A percentile compares a stretch with the other conserved stretches of the same genome.
phyloP scores from a whole-genome alignment of 2,797 vertebrate species.

The Sebastes hubbsi region DNA sequence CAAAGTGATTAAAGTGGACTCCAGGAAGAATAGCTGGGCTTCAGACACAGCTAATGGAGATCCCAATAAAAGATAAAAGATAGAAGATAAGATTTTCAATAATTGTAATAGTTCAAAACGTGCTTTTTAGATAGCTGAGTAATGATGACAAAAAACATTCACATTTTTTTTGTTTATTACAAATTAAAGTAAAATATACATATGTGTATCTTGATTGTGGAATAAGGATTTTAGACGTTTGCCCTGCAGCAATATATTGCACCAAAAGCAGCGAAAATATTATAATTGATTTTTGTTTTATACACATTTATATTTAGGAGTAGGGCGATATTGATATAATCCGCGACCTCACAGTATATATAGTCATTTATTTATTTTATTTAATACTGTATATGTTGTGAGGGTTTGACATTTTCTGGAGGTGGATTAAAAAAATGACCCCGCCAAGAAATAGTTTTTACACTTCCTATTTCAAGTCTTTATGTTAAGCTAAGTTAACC shows the following conservation, averaged over 20 bases:
- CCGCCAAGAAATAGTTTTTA: background rate
- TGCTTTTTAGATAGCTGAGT: background rate
- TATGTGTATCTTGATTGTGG: background rate
- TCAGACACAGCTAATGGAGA: no score
- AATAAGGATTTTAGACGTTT: background rate
- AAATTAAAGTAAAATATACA: slow-evolving; percentile 44
- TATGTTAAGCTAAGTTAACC: background rate
- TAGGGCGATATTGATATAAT: background rate
- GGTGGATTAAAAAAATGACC: no score
- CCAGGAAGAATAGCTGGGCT: no score
- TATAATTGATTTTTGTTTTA: background rate
- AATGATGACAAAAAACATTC: slow-evolving; percentile 29
- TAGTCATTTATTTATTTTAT: background rate
- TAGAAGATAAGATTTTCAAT: background rate
- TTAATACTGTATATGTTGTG: background rate
- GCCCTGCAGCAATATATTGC: background rate
- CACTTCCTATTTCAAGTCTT: background rate
- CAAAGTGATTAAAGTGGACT: no score
- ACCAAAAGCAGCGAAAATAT: slow-evolving; percentile 22
- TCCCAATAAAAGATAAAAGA: no score
- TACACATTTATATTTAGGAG: background rate
- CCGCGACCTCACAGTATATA: background rate
- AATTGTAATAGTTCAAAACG: background rate
- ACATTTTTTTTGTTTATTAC: slow-evolving; percentile 61
- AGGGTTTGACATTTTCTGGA: background rate